A percentile compares a stretch with the other conserved stretches of the same genome.
These are phyloP conservation scores for Dipodomys spectabilis DNA, from an alignment of 2,113 vertebrate species.

Conservation along the genomic window DNA sequence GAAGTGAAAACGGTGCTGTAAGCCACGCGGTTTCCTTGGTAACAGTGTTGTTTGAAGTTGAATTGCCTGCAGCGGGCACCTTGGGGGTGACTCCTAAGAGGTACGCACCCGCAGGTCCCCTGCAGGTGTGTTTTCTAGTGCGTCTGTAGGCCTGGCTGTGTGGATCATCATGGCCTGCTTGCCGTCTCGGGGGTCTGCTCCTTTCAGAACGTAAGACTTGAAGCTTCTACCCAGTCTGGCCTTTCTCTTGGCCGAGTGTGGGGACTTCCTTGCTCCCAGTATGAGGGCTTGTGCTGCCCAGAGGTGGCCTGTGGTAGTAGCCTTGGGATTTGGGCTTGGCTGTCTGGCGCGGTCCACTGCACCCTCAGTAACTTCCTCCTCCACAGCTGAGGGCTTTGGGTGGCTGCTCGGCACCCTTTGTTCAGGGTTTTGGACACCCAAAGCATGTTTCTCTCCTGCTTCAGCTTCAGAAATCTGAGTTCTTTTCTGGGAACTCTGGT, in stretches of 20 bases:
- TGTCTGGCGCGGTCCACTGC: not conserved
- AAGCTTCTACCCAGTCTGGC: slow-evolving; percentile 60
- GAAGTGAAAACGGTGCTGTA: not conserved
- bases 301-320: not conserved
- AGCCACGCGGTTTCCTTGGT: not conserved
- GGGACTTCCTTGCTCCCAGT: slow-evolving; percentile 35
- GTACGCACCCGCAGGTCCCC: not conserved
- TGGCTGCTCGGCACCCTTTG: not conserved
- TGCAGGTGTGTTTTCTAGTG: slow-evolving; percentile 64
- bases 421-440: not conserved
- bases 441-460: not conserved
- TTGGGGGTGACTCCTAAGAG: not conserved
- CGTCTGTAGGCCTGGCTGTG: not conserved
- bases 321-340: not conserved
- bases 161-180: not conserved
- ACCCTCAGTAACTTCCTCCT: not conserved
- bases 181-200: not conserved
- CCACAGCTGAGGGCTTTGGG: not conserved
- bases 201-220: not conserved
- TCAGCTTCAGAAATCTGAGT: slow-evolving; percentile 7
- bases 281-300: too few relatives aligned
- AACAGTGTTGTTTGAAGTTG: not conserved
- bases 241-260: slow-evolving; percentile 56
- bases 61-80: not conserved
- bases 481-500: slow-evolving; percentile 72